These are phyloP conservation scores for Spatula versicolor DNA, from an alignment of 2,797 vertebrate species.

Conservation along the genomic window DNA sequence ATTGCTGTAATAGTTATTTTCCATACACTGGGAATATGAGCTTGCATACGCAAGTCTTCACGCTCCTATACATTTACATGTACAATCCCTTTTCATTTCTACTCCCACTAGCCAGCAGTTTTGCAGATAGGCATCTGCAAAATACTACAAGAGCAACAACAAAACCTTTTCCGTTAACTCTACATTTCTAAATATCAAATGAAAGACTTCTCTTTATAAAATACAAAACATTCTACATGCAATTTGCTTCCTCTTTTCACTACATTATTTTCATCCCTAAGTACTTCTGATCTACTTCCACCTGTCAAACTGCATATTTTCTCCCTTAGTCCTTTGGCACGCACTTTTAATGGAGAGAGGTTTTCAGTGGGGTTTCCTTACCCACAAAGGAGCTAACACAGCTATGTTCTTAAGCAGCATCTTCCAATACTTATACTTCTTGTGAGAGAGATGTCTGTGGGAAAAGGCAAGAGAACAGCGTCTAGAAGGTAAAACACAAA, in stretches of 20 bases:
- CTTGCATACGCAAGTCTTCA: background rate
- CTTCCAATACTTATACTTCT: background rate
- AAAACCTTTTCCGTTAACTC: background rate
- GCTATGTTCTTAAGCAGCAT: background rate
- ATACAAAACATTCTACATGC: background rate
- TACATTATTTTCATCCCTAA: background rate
- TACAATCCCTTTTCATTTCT: background rate
- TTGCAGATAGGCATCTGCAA: background rate
- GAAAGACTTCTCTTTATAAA: background rate
- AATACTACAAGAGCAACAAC: background rate
- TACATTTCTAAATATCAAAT: background rate
- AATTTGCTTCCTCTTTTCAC: background rate
- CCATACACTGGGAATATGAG: background rate
- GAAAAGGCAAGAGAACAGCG: background rate
- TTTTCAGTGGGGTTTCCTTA: background rate
- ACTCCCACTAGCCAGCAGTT: background rate
- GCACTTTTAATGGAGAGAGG: background rate
- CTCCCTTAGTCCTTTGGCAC: background rate
- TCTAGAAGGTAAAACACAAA: background rate
- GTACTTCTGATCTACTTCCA: background rate
- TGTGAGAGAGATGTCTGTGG: background rate
- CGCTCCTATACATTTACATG: background rate
- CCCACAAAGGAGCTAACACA: background rate
- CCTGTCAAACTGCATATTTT: slow-evolving; percentile 2
- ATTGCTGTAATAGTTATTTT: background rate